Percentiles rank a stretch among this genome's conserved stretches.
Evolutionary conservation across 2,797 vertebrate species (phyloP).

Genomic region (Danio kyathit): DNA sequence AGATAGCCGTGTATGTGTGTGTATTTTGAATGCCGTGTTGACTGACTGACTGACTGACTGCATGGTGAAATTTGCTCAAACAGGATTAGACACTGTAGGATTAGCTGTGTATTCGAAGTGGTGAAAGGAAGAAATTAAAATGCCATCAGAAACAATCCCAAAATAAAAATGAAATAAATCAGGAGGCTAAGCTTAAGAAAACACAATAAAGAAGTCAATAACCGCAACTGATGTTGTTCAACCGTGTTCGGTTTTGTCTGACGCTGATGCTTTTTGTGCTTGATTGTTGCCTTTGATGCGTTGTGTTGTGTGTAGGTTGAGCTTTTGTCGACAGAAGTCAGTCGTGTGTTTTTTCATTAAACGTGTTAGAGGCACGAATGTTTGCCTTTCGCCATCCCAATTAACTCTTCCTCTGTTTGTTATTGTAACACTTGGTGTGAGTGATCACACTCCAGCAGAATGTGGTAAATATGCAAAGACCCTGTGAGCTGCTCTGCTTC

Average conservation of each 20-base stretch:
- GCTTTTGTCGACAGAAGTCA: conserved; percentile 20
- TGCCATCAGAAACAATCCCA: conserved; percentile 51
- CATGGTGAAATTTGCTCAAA: conserved; percentile 49
- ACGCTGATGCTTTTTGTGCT: background rate
- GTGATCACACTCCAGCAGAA: background rate
- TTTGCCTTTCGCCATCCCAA: conserved; percentile 3
- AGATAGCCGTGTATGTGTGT: background rate
- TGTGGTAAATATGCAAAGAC: background rate
- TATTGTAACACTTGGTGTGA: background rate
- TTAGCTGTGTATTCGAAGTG: conserved; percentile 58
- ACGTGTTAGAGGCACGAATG: conserved; percentile 4
- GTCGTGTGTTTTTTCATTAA: conserved; percentile 21
- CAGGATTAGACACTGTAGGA: conserved; percentile 60
- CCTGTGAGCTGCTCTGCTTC: background rate
- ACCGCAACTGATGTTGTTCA: conserved; percentile 35
- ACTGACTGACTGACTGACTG: conserved; percentile 36
- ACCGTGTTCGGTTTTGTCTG: conserved; percentile 37
- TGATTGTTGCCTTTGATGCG: conserved; percentile 6
- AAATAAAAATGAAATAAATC: conserved; percentile 16
- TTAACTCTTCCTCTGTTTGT: background rate
- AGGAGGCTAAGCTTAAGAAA: conserved; percentile 53
- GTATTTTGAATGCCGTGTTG: conserved; percentile 59
- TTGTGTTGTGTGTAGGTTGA: conserved; percentile 4
- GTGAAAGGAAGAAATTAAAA: conserved; percentile 57
- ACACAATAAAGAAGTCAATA: conserved; percentile 59